Conservation (phyloP, 2,797 vertebrate species). For the Phrynocephalus forsythii region DNA sequence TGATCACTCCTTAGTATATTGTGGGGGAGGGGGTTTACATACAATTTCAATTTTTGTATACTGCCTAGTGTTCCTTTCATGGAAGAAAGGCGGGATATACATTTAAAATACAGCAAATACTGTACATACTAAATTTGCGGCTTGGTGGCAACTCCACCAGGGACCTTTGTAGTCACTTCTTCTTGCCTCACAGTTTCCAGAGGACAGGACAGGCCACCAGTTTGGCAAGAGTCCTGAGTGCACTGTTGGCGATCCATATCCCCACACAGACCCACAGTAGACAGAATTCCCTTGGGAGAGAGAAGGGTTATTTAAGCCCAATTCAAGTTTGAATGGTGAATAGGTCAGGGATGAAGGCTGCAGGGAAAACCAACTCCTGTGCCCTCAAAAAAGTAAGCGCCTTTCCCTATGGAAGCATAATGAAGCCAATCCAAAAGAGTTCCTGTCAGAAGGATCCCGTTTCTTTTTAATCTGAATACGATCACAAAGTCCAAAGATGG, state of each 20-base stretch:
- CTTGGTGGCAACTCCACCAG: neutral
- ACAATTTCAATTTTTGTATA: too few species aligned
- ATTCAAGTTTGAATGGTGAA: neutral
- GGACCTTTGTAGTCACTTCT: neutral
- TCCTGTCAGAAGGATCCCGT: neutral
- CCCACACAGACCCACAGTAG: neutral
- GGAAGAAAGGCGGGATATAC: too few species aligned
- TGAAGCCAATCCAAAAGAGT: rapidly evolving
- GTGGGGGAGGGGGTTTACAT: too few species aligned
- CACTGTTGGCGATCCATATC: neutral
- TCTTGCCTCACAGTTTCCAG: neutral
- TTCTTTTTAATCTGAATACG: neutral
- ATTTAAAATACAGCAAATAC: too few species aligned
- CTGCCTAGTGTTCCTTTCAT: too few species aligned
- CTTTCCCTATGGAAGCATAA: rapidly evolving
- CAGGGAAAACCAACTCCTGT: neutral
- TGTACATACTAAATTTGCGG: neutral
- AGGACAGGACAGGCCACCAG: neutral
- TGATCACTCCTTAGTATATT: too few species aligned
- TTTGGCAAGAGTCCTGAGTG: neutral
- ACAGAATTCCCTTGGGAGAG: neutral
- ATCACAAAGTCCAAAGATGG: neutral
- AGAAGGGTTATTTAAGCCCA: neutral
- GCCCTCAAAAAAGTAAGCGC: neutral
- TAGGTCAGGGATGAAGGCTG: rapidly evolving